Conservation (phyloP, 2,888 invertebrate genomes). For the Mythimna pallens region DNA sequence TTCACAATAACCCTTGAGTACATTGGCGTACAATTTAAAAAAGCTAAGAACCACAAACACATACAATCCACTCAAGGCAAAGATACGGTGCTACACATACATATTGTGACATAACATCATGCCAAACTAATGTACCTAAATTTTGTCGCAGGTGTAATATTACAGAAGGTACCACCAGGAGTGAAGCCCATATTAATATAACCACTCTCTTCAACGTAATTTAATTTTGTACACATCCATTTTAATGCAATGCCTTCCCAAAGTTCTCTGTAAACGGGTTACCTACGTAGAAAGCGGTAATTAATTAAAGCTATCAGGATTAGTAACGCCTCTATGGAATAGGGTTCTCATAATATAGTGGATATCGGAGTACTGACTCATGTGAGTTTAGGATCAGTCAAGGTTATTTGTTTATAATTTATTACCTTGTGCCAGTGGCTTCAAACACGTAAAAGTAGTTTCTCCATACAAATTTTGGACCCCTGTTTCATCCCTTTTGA, state of each 20-base stretch:
- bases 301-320: slow-evolving; percentile 37
- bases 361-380: background rate
- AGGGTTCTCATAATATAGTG: slow-evolving; percentile 37
- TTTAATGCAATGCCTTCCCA: background rate
- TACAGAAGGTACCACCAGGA: background rate
- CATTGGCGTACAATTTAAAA: no score
- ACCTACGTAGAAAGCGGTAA: slow-evolving; percentile 47
- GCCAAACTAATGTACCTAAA: background rate
- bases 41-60: no score
- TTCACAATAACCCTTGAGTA: no score
- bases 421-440: no score
- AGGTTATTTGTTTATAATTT: slow-evolving; percentile 21
- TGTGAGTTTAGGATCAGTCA: slow-evolving; percentile 15
- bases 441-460: no score
- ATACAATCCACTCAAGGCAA: no score
- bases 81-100: background rate
- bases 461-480: no score
- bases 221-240: slow-evolving; percentile 14
- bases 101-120: background rate
- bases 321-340: slow-evolving; percentile 18
- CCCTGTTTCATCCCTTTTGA: no score
- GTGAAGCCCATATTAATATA: slow-evolving; percentile 16
- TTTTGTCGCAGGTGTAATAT: background rate
- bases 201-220: slow-evolving; percentile 20
- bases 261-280: slow-evolving; percentile 10